These are phyloP conservation scores for Hemibagrus guttatus DNA, from an alignment of 2,797 vertebrate species.

Conservation along the genomic window DNA sequence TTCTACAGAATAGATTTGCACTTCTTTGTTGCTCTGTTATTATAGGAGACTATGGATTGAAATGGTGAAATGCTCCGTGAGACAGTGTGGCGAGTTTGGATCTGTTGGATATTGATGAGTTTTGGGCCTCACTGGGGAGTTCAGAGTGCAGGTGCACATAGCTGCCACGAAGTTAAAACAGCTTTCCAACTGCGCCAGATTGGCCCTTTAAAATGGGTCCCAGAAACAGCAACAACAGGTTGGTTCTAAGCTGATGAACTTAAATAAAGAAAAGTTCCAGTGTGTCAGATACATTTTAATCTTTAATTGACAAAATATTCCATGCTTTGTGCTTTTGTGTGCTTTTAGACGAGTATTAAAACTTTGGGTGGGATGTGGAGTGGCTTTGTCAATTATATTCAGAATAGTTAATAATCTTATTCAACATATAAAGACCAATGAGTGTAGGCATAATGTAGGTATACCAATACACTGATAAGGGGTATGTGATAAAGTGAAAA, in stretches of 20 bases:
- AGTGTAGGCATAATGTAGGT: neutral
- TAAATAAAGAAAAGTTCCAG: neutral
- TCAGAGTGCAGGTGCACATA: conserved; percentile 71
- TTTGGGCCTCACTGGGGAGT: conserved; percentile 45
- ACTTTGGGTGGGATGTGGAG: neutral
- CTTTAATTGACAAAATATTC: neutral
- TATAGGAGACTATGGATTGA: conserved; percentile 62
- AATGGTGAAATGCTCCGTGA: conserved; percentile 78
- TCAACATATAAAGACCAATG: neutral
- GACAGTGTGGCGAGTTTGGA: conserved; percentile 66
- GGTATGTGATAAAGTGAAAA: neutral
- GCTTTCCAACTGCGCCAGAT: conserved; percentile 89
- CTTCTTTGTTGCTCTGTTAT: conserved; percentile 14
- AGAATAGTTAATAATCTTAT: neutral
- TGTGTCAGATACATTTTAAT: neutral
- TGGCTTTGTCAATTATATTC: neutral
- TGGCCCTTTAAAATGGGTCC: conserved; percentile 84
- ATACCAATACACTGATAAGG: neutral
- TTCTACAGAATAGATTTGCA: neutral
- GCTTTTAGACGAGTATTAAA: neutral
- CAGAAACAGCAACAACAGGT: conserved; percentile 83
- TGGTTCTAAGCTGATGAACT: conserved; percentile 55
- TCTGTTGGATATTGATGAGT: conserved; percentile 67
- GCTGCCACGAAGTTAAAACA: conserved; percentile 89
- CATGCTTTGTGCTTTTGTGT: neutral